Evolutionary conservation across 2,888 invertebrate species (phyloP), one percentile per base, ranked within the genome.

Genomic region (Charanyca ferruginea): DNA sequence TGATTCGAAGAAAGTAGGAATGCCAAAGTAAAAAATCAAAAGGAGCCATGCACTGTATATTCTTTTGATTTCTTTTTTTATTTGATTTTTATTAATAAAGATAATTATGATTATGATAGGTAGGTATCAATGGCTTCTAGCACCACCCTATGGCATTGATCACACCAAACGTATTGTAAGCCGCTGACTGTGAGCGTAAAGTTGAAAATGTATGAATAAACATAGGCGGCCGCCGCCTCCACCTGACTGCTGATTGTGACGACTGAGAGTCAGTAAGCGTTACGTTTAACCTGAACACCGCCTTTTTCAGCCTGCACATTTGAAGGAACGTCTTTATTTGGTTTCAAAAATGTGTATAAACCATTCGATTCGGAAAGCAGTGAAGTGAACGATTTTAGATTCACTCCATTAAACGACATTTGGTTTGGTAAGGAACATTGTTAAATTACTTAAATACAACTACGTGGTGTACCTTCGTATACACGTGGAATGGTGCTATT

Each of bases 1-100:
- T 8, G 45, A 32, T 68, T 67, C 3, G 20, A 25, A 25, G 20
- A 35, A 48, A 54, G n/a, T 20, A 42, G 16, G 32, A 2, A 32
- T 11, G 23, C 32, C 48, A 42, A 35, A 58, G 48, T 58, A 57
- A 2, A 11, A 42, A 25, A 35, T 35, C 11, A 22, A 20, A 13
- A 48, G 41, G 11, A 32, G 47, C 13, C 9, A 13, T 47, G 13
- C n/a, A 18, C 38, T 5, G 38, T 38, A 16, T 16, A 38, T 35
- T 48, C n/a, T 62, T 20, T n/a, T 20, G 45, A 2, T 35, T 20
- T 35, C 11, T 11, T 32, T 60, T 2, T 28, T 18, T 13, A 20
- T 20, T 23, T 41, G 9, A 42, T 16, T 28, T n/a, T n/a, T n/a
- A n/a, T n/a, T n/a, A n/a, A n/a, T n/a, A n/a, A n/a, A n/a, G n/a